phyloP scores from a whole-genome alignment of 2,888 invertebrate species.

The Caenorhabditis doughertyi region DNA sequence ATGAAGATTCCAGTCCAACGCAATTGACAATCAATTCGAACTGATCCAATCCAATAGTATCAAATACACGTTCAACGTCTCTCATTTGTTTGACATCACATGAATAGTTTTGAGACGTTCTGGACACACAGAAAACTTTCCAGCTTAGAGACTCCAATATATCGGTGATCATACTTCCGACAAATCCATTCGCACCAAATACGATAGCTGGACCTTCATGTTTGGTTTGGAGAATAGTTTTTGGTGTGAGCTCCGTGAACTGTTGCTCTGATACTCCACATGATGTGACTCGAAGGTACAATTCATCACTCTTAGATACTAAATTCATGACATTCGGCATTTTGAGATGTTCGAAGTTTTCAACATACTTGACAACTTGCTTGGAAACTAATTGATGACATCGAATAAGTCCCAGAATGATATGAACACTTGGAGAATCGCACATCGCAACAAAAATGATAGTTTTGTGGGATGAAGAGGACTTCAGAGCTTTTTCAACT shows the following conservation, averaged over 20 bases:
- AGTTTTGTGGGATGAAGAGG: background rate
- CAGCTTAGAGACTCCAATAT: background rate
- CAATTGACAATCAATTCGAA: slow-evolving; percentile 61
- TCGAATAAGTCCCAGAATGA: slow-evolving; percentile 41
- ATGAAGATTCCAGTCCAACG: slow-evolving; percentile 62
- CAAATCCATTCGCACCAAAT: slow-evolving; percentile 55
- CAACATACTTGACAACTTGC: slow-evolving; percentile 25
- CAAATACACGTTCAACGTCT: slow-evolving; percentile 22
- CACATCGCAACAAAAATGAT: slow-evolving; percentile 22
- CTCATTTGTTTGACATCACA: slow-evolving; percentile 39
- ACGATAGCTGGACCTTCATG: slow-evolving; percentile 5
- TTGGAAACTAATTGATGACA: slow-evolving; percentile 39
- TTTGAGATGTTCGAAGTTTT: slow-evolving; percentile 42
- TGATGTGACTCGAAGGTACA: background rate
- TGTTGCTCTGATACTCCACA: background rate
- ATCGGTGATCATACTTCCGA: slow-evolving; percentile 11
- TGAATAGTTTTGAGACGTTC: background rate
- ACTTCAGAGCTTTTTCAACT: slow-evolving; percentile 7
- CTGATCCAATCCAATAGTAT: background rate
- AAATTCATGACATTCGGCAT: background rate
- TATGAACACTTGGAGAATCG: slow-evolving; percentile 14
- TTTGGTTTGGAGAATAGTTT: background rate
- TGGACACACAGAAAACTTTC: slow-evolving; percentile 24
- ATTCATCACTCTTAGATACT: background rate
- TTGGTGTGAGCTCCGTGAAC: background rate